Evolutionary conservation across 2,888 invertebrate species (phyloP).

Genomic region (Drosophila meridionalis): DNA sequence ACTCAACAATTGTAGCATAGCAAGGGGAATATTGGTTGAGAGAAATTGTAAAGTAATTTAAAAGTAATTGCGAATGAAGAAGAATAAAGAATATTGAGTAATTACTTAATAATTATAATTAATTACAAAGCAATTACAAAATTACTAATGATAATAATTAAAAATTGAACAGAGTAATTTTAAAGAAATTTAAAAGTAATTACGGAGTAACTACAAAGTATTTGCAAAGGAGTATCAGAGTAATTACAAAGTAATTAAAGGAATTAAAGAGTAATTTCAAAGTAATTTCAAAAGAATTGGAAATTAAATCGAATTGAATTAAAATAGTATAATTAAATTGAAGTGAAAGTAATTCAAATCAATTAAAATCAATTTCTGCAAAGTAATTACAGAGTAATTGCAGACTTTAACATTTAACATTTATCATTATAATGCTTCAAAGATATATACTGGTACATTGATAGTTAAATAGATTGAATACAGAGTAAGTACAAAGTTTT

Average conservation of each 20-base stretch:
- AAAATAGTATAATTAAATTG: no score
- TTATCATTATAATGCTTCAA: no score
- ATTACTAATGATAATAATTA: not conserved
- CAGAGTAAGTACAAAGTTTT: not conserved
- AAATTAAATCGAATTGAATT: not conserved
- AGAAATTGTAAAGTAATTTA: not conserved
- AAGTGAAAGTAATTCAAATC: no score
- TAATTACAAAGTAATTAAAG: not conserved
- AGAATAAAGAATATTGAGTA: not conserved
- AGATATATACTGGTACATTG: not conserved
- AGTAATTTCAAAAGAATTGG: not conserved
- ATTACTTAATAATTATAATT: not conserved
- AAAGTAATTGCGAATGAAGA: no score
- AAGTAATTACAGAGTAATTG: not conserved
- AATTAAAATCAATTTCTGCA: no score
- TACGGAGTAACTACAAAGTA: not conserved
- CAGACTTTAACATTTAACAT: not conserved
- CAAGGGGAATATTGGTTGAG: not conserved
- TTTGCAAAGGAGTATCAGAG: not conserved
- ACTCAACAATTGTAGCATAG: constrained; percentile 12
- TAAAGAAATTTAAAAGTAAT: not conserved
- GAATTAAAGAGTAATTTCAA: not conserved
- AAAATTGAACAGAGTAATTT: not conserved
- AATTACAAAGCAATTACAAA: not conserved
- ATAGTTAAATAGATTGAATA: not conserved